A percentile compares a stretch with the other conserved stretches of the same genome.
Evolutionary conservation across 2,797 vertebrate genomes (phyloP).

Genomic region (Lepilemur septentrionalis): DNA sequence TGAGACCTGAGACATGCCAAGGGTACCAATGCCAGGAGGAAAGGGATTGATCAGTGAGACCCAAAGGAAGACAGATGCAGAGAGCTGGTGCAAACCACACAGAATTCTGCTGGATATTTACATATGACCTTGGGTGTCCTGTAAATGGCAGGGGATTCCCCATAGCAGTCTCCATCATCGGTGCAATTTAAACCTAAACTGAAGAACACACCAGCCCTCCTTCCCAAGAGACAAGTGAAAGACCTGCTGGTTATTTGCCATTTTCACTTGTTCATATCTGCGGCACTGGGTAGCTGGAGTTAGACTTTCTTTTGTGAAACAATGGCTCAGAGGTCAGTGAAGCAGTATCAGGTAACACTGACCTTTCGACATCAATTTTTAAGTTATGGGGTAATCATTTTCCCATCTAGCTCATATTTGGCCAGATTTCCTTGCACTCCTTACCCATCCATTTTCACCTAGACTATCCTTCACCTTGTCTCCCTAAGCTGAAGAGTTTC

Average conservation of each 20-base stretch:
- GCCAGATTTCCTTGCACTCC: background rate
- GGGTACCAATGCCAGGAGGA: background rate
- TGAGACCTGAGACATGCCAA: background rate
- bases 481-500: background rate
- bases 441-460: background rate
- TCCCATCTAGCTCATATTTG: background rate
- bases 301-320: background rate
- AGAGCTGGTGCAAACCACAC: background rate
- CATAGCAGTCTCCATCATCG: background rate
- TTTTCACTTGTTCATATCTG: background rate
- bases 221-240: background rate
- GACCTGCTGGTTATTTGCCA: background rate
- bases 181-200: background rate
- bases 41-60: background rate
- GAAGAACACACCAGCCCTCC: background rate
- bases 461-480: constrained; percentile 14
- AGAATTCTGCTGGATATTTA: background rate
- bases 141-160: background rate
- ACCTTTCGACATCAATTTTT: constrained; percentile 19
- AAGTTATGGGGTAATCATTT: background rate
- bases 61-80: too few relatives aligned
- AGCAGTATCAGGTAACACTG: background rate
- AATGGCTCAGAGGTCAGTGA: background rate
- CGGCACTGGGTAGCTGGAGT: background rate
- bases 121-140: background rate